Conservation (phyloP, 2,113 vertebrate species). For the Rhinopomastus cyanomelas region DNA sequence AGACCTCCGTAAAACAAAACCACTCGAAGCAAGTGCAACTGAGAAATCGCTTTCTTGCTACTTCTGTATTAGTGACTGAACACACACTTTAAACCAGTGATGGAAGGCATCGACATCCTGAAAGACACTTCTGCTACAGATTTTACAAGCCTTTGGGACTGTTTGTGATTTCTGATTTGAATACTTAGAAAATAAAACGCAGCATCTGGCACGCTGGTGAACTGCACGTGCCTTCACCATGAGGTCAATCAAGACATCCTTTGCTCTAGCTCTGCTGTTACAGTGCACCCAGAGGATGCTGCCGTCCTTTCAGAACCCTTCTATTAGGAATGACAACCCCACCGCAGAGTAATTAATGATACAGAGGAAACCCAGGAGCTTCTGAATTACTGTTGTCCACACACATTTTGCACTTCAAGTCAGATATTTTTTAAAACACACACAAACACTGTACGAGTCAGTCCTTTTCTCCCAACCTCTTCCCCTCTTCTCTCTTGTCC, state of each 20-base stretch:
- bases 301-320: background rate
- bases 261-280: background rate
- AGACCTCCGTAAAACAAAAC: background rate
- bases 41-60: conserved; percentile 45
- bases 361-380: conserved; percentile 18
- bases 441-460: background rate
- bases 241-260: background rate
- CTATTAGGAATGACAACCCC: background rate
- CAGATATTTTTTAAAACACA: background rate
- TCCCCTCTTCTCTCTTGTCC: conserved; percentile 61
- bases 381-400: background rate
- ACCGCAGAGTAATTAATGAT: background rate
- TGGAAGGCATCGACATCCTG: background rate
- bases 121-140: background rate
- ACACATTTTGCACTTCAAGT: conserved; percentile 5
- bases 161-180: background rate
- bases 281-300: background rate
- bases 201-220: background rate
- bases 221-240: background rate
- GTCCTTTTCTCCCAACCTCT: background rate
- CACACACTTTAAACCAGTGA: background rate
- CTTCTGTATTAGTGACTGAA: conserved; percentile 25
- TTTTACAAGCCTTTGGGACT: background rate
- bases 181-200: background rate
- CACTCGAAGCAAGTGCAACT: background rate